Base-by-base conservation (phyloP, 2,113 vertebrate genomes). In the Perca fluviatilis region DNA sequence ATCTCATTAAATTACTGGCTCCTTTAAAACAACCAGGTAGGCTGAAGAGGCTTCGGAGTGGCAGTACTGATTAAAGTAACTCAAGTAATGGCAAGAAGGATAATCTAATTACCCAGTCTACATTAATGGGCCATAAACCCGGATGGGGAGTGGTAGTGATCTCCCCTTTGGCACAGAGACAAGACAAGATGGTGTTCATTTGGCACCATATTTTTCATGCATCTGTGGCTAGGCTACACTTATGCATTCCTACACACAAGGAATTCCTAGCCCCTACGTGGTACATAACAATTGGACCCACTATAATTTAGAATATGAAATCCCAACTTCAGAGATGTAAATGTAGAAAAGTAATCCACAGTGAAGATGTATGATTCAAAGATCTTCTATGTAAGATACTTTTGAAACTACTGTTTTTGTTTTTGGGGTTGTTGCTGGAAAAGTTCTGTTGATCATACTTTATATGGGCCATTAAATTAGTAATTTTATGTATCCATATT, bases 21-120 rank as follows among this genome's bases (percentile, higher is more conserved):
- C 25, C 9, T 30, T 82, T 74, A 79, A 69, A 76, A 81, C 51
- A 69, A 78, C 2, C 68, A 68, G 63, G 57, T 84, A 76, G 21
- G 40, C 27, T 84, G 27, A 54, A 61, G 61, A 81, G 58, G 51
- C 65, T 76, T 23, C 23, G 16, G 63, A 84, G 60, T 67, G 40
- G 47, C 65, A 57, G 33, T 60, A 36, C 81, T 90, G 73, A 85
- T 91, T 89, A 82, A 82, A 88, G 65, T 50, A 81, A 50, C 79
- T 76, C 36, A 75, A 80, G 84, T 86, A 79, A 89, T 86, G 74
- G 73, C 62, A 82, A 60, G 58, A 81, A 68, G 57, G 65, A 74
- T 83, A 73, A 89, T 90, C 79, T 80, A 77, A 86, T 90, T 86
- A 82, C 53, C 62, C 62, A 66, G 69, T 81, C 80, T 61, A 60